Percentiles rank a stretch among this genome's conserved stretches.
phyloP scores from a whole-genome alignment of 2,113 vertebrate genomes.

The Crypturellus undulatus region DNA sequence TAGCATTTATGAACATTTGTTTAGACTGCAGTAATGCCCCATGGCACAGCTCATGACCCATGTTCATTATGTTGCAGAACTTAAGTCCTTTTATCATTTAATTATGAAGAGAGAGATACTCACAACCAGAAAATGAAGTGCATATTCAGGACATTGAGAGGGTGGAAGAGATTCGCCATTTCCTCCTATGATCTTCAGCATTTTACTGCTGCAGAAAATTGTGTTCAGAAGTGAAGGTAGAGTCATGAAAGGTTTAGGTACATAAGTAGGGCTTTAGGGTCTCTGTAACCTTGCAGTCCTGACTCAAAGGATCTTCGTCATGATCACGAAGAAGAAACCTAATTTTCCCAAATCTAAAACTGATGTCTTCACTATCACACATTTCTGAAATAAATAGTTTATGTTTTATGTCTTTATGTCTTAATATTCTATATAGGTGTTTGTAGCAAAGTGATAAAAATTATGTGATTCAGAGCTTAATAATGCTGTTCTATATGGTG shows the following conservation, averaged over 20 bases:
- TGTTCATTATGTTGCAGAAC: fast-evolving
- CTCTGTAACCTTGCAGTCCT: not conserved
- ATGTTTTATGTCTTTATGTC: not conserved
- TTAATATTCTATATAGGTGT: not conserved
- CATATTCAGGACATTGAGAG: too few relatives aligned
- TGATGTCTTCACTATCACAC: not conserved
- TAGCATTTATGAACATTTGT: not conserved
- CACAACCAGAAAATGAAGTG: not conserved
- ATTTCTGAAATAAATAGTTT: not conserved
- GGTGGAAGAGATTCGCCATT: not conserved
- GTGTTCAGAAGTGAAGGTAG: not conserved
- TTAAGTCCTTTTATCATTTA: not conserved
- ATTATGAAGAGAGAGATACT: not conserved
- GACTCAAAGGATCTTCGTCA: not conserved
- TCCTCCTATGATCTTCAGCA: not conserved
- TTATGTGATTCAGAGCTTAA: not conserved
- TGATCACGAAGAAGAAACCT: fast-evolving
- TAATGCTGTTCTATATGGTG: not conserved
- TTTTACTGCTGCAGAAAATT: fast-evolving
- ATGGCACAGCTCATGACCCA: not conserved
- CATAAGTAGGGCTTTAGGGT: not conserved
- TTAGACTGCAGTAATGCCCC: fast-evolving
- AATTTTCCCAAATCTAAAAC: not conserved
- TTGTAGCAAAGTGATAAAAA: not conserved
- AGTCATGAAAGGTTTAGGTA: not conserved